A percentile compares a stretch with the other conserved stretches of the same genome.
Evolutionary conservation across 2,113 vertebrate species (phyloP).

Genomic region (Ibidorhyncha struthersii): DNA sequence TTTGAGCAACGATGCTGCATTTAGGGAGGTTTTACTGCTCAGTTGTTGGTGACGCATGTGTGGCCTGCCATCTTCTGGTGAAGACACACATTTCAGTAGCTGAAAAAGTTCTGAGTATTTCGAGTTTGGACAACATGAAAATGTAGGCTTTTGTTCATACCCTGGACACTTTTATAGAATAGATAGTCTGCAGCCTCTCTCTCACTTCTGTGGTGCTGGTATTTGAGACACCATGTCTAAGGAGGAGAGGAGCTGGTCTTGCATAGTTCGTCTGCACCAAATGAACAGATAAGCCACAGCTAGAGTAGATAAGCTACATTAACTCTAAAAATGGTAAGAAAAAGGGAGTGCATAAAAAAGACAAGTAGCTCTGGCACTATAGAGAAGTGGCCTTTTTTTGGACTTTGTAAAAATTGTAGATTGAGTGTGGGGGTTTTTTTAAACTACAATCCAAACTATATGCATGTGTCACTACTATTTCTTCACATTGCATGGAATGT

Average conservation of each 20-base stretch:
- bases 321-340: not conserved
- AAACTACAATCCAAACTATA: not conserved
- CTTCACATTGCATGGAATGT: not conserved
- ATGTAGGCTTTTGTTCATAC: not conserved
- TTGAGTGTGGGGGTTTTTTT: not conserved
- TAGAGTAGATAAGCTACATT: not conserved
- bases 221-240: not conserved
- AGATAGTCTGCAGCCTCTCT: not conserved
- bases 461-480: not conserved
- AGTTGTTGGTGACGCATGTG: not conserved
- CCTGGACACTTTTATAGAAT: too few relatives aligned
- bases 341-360: not conserved
- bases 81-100: not conserved
- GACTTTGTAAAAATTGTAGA: not conserved
- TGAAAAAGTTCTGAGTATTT: not conserved
- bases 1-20: not conserved
- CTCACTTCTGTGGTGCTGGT: not conserved
- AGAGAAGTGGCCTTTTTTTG: not conserved
- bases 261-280: not conserved
- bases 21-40: not conserved
- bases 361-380: not conserved
- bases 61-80: constrained; percentile 49
- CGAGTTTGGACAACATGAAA: not conserved
- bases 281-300: not conserved
- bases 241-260: not conserved